Percentiles rank a stretch among this genome's conserved stretches.
These are phyloP conservation scores for Halcyon leucocephala DNA, from an alignment of 2,797 vertebrate genomes.

Conservation along the genomic window DNA sequence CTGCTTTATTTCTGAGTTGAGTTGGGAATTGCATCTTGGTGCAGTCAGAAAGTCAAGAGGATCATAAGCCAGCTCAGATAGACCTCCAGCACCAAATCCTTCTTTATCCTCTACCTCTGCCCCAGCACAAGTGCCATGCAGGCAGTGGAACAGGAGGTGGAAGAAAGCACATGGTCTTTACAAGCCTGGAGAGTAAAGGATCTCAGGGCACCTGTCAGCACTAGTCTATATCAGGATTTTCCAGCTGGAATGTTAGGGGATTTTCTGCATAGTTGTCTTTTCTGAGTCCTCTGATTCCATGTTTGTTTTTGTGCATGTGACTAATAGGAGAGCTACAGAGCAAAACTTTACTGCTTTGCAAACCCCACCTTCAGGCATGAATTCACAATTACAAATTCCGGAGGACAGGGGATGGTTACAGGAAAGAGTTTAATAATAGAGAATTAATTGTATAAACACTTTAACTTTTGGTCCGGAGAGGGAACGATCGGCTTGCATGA, in stretches of 20 bases:
- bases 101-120: not conserved
- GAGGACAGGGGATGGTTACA: not conserved
- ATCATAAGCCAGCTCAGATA: not conserved
- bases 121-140: too few species aligned
- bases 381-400: not conserved
- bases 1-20: not conserved
- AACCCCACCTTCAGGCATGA: not conserved
- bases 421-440: not conserved
- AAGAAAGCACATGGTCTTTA: not conserved
- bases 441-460: not conserved
- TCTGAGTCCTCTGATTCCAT: not conserved
- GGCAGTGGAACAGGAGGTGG: not conserved
- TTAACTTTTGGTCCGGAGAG: not conserved
- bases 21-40: not conserved
- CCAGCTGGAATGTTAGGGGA: not conserved
- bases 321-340: not conserved
- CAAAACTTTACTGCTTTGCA: not conserved
- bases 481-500: not conserved
- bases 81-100: not conserved
- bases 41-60: not conserved
- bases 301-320: not conserved
- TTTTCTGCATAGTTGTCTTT: not conserved
- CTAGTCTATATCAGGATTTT: not conserved
- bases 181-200: not conserved
- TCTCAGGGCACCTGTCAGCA: rapidly evolving